Evolutionary conservation across 2,113 vertebrate genomes (phyloP).

Genomic region (Platysteira castanea): DNA sequence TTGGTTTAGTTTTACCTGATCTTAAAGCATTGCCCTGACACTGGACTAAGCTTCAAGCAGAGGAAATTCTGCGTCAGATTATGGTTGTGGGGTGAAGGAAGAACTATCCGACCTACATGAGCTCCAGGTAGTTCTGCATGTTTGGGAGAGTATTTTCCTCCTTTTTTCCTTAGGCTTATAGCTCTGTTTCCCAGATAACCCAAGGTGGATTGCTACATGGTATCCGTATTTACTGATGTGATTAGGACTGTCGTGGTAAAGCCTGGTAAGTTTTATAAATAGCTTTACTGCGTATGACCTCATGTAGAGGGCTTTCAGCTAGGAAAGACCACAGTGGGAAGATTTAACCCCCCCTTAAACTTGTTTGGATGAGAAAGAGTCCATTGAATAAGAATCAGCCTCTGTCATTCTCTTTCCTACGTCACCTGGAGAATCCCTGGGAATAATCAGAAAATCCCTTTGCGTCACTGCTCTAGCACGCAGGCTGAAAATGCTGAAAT

Average conservation of each 20-base stretch:
- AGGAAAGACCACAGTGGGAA: constrained; percentile 12
- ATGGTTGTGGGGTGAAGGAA: background rate
- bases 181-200: background rate
- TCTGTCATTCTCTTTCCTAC: constrained; percentile 12
- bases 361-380: constrained; percentile 1
- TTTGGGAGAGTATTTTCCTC: background rate
- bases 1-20: background rate
- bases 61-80: background rate
- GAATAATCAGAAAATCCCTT: constrained; percentile 59
- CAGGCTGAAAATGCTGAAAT: background rate
- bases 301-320: background rate
- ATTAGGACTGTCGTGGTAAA: background rate
- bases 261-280: constrained; percentile 23
- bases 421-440: constrained; percentile 56
- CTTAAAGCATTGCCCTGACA: background rate
- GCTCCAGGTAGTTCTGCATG: background rate
- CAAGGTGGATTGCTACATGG: background rate
- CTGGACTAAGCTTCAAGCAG: background rate
- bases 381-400: background rate
- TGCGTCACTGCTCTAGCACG: background rate
- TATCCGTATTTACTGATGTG: background rate
- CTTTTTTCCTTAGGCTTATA: background rate
- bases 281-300: background rate
- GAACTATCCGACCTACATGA: background rate
- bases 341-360: background rate